These are phyloP conservation scores for Ctenoplectra terminalis DNA, from an alignment of 1,140 invertebrate species.

Conservation along the genomic window DNA sequence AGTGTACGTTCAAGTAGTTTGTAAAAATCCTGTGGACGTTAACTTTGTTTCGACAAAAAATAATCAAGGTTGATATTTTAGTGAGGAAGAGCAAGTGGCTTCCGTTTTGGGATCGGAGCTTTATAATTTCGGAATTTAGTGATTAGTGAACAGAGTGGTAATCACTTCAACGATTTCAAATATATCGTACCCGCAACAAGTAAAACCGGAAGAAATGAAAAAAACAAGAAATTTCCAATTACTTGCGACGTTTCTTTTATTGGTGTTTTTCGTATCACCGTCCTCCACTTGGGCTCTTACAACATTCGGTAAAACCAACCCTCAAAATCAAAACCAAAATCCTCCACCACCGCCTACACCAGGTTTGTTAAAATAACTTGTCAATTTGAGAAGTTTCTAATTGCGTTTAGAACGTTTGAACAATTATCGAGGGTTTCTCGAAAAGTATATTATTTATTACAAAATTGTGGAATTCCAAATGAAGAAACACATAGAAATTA, in stretches of 20 bases:
- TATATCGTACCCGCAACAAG: neutral
- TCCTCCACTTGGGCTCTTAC: conserved; percentile 85
- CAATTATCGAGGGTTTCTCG: neutral
- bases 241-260: conserved; percentile 61
- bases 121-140: neutral
- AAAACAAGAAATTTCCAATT: conserved; percentile 61
- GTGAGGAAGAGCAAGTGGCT: conserved; percentile 2
- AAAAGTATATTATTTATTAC: neutral
- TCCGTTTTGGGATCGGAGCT: neutral
- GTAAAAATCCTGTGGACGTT: neutral
- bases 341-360: conserved; percentile 83
- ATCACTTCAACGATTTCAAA: neutral
- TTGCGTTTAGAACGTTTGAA: neutral
- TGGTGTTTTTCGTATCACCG: conserved; percentile 77
- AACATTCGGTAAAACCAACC: conserved; percentile 87
- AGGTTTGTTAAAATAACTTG: conserved; percentile 73
- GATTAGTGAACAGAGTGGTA: conserved; percentile 45
- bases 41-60: neutral
- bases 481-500: too few species aligned
- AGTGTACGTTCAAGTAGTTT: neutral
- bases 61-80: neutral
- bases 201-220: conserved; percentile 63
- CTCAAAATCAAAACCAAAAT: conserved; percentile 80
- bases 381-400: neutral
- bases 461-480: too few species aligned